Conservation (phyloP, 1,140 invertebrate genomes). For the Aphidius ervi region DNA sequence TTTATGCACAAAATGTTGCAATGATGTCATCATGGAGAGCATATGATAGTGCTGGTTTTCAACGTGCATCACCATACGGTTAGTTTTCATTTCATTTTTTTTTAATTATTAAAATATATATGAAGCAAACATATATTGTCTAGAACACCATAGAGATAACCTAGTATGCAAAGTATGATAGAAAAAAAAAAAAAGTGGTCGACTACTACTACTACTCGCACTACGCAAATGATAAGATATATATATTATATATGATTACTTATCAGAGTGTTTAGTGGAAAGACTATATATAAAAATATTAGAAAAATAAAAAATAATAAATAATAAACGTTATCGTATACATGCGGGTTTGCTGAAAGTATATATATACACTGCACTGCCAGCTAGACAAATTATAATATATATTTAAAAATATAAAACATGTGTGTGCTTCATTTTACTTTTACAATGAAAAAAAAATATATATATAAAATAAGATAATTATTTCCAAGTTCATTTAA, state of each 20-base stretch:
- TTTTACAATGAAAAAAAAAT: not conserved
- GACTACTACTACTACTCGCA: conserved; percentile 21
- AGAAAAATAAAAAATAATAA: no score
- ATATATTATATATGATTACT: conserved; percentile 32
- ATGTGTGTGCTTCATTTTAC: no score
- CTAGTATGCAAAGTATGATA: not conserved
- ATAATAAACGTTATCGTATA: no score
- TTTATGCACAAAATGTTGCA: conserved; percentile 67
- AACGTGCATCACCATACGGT: conserved; percentile 72
- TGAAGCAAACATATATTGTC: no score
- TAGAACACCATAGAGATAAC: no score
- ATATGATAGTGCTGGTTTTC: conserved; percentile 69
- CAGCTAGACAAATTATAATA: no score
- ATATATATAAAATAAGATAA: not conserved
- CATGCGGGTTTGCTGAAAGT: conserved; percentile 3
- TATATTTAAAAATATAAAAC: no score
- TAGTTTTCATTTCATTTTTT: conserved; percentile 23
- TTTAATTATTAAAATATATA: not conserved
- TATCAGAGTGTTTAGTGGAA: conserved; percentile 23
- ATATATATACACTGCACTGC: no score
- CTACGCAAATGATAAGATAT: conserved; percentile 29
- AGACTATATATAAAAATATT: not conserved
- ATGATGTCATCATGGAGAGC: conserved; percentile 77
- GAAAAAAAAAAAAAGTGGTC: not conserved
- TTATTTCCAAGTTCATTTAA: no score